Evolutionary conservation across 2,113 vertebrate genomes (phyloP).

Genomic region (Tylochromis polylepis): DNA sequence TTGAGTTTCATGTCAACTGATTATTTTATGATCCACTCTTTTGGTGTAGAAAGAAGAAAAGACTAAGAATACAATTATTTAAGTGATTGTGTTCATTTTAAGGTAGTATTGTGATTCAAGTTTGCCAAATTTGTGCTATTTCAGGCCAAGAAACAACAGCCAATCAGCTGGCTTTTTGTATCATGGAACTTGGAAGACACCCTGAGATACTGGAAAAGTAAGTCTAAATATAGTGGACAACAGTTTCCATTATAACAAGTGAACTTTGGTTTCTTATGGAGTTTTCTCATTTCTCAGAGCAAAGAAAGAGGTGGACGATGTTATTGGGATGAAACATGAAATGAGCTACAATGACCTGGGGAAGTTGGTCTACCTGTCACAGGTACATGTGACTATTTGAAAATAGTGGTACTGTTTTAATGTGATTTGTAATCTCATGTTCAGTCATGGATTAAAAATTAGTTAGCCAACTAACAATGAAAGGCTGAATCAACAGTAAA

Average conservation of each 20-base stretch:
- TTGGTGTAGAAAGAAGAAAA: background rate
- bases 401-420: fast-evolving
- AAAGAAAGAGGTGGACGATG: slow-evolving; percentile 83
- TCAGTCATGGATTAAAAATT: background rate
- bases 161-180: slow-evolving; percentile 82
- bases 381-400: slow-evolving; percentile 68
- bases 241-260: fast-evolving
- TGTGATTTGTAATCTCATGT: background rate
- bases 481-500: background rate
- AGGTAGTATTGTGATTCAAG: background rate
- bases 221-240: background rate
- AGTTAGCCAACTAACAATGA: fast-evolving
- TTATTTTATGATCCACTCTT: background rate
- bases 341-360: slow-evolving; percentile 85
- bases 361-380: slow-evolving; percentile 81
- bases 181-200: slow-evolving; percentile 83
- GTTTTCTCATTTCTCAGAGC: slow-evolving; percentile 57
- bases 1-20: background rate
- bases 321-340: slow-evolving; percentile 83
- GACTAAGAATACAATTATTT: background rate
- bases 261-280: background rate
- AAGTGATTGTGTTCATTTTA: background rate
- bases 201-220: slow-evolving; percentile 85
- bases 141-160: slow-evolving; percentile 90
- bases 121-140: background rate